Conservation (phyloP, 2,797 vertebrate species). For the Acanthopagrus latus region DNA sequence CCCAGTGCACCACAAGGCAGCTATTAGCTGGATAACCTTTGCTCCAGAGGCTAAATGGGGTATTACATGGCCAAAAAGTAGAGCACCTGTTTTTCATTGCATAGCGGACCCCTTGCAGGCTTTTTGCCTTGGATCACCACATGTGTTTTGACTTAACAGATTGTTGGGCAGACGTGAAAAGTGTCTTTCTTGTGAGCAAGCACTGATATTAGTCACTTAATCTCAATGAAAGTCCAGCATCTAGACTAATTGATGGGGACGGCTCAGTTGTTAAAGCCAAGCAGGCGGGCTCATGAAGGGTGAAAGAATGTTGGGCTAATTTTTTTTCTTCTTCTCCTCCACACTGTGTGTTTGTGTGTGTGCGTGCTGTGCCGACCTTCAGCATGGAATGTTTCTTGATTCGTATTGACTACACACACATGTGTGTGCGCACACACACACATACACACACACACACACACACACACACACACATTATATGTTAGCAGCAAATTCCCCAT, state of each 20-base stretch:
- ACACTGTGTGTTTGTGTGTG: conserved; percentile 29
- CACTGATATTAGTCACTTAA: conserved; percentile 90
- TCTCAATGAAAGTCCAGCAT: conserved; percentile 87
- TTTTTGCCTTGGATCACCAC: conserved; percentile 86
- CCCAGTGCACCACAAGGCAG: conserved; percentile 91
- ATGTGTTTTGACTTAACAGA: conserved; percentile 94
- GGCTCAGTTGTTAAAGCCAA: conserved; percentile 76
- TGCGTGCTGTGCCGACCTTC: conserved; percentile 36
- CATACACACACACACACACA: background rate
- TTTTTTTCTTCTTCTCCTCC: conserved; percentile 34
- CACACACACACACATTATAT: conserved; percentile 17
- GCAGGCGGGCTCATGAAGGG: conserved; percentile 74
- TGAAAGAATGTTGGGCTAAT: conserved; percentile 64
- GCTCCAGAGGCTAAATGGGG: conserved; percentile 93
- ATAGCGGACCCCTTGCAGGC: conserved; percentile 90
- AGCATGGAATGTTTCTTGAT: conserved; percentile 37
- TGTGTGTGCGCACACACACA: background rate
- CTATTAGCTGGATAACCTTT: conserved; percentile 98
- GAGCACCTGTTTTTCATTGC: conserved; percentile 98
- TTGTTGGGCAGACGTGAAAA: conserved; percentile 93
- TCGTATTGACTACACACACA: conserved; percentile 20
- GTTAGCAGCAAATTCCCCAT: conserved; percentile 23
- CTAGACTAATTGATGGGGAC: conserved; percentile 86
- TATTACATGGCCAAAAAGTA: conserved; percentile 93
- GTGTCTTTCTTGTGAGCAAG: conserved; percentile 92